These are phyloP conservation scores for Antigone vipio DNA, from an alignment of 2,113 vertebrate species.

Conservation along the genomic window DNA sequence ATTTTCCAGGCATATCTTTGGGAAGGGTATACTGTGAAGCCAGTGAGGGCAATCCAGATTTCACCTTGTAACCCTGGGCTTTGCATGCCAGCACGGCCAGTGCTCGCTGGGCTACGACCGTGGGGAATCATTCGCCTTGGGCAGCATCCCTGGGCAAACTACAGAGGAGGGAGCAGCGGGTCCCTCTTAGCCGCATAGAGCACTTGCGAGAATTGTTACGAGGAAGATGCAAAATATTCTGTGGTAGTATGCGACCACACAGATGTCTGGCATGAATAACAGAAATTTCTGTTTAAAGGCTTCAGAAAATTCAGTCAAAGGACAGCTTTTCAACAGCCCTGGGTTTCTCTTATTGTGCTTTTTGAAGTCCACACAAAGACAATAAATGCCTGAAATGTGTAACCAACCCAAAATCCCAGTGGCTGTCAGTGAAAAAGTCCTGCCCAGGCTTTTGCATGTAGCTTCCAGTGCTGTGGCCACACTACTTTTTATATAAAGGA, in stretches of 20 bases:
- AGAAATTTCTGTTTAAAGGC: background rate
- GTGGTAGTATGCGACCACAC: background rate
- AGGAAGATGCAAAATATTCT: background rate
- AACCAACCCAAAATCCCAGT: background rate
- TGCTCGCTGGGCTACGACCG: fast-evolving
- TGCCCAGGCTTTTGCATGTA: background rate
- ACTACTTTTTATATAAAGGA: background rate
- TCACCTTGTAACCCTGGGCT: background rate
- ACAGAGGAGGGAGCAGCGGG: background rate
- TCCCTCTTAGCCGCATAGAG: background rate
- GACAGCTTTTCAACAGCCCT: background rate
- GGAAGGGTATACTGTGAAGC: background rate
- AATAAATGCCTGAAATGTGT: background rate
- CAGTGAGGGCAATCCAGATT: background rate
- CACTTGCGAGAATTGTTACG: background rate
- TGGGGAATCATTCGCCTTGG: background rate
- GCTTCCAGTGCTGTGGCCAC: background rate
- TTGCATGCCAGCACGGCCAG: fast-evolving
- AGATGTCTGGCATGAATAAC: background rate
- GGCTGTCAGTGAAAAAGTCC: background rate
- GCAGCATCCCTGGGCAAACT: background rate
- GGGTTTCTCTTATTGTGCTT: background rate
- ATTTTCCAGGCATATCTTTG: background rate
- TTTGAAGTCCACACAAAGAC: background rate
- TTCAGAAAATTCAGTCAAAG: background rate